These are phyloP conservation scores for Therioaphis trifolii DNA, from an alignment of 2,888 invertebrate genomes.

Conservation along the genomic window DNA sequence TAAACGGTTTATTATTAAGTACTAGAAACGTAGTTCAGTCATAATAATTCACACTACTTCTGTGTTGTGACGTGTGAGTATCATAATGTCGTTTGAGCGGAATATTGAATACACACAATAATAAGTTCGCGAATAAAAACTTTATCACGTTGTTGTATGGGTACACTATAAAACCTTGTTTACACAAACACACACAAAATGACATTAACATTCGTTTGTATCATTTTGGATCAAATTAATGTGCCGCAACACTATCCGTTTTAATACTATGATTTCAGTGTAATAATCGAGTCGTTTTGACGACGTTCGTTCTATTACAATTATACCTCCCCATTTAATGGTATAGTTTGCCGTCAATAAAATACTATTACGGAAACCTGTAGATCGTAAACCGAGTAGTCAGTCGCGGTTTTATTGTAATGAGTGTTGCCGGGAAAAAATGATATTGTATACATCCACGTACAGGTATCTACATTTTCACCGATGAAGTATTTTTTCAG, in stretches of 20 bases:
- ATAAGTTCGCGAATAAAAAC: background rate
- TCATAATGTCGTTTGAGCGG: too few relatives aligned
- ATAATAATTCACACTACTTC: too few relatives aligned
- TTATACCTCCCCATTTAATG: background rate
- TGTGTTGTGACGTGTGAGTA: too few relatives aligned
- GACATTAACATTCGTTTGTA: background rate
- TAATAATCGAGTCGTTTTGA: background rate
- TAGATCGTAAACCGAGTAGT: background rate
- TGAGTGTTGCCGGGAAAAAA: conserved; percentile 2
- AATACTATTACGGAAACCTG: background rate
- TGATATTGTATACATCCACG: background rate
- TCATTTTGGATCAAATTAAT: background rate
- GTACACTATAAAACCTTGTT: background rate
- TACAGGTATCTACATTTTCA: background rate
- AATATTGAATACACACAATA: too few relatives aligned
- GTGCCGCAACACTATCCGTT: too few relatives aligned
- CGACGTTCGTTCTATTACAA: conserved; percentile 5
- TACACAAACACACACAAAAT: background rate
- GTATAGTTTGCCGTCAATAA: background rate
- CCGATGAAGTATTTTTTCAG: background rate
- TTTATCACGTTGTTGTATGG: background rate
- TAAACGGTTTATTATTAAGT: background rate
- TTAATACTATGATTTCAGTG: too few relatives aligned
- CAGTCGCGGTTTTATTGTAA: background rate
- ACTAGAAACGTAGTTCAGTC: background rate